These are phyloP conservation scores for Sigmodon hispidus DNA, from an alignment of 2,113 vertebrate species.

Conservation along the genomic window DNA sequence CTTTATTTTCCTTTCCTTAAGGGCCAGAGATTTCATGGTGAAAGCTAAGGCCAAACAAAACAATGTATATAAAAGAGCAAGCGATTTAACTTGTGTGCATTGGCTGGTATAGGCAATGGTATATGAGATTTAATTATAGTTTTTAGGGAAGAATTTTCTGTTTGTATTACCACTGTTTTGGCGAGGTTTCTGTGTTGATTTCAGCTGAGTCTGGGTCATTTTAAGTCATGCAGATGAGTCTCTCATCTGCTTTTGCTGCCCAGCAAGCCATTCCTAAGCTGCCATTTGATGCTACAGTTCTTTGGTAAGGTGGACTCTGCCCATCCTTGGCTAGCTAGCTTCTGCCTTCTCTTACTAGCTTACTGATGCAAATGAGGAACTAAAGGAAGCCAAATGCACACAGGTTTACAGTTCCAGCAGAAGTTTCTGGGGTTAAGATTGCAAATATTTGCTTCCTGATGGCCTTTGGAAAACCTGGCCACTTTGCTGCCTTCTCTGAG, in stretches of 20 bases:
- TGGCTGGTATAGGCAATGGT: accelerated
- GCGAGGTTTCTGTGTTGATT: neutral
- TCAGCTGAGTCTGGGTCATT: neutral
- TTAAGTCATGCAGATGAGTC: neutral
- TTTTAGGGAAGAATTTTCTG: neutral
- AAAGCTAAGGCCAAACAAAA: neutral
- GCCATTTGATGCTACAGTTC: neutral
- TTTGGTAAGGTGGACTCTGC: neutral
- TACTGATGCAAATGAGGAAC: neutral
- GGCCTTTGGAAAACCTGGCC: constrained; percentile 21
- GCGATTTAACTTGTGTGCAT: neutral
- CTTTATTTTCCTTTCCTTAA: neutral
- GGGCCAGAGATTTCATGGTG: neutral
- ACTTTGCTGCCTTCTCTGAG: neutral
- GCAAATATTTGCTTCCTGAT: constrained; percentile 15
- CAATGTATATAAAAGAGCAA: neutral
- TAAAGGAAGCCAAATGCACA: neutral
- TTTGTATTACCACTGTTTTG: neutral
- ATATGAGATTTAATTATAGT: neutral
- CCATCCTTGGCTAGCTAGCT: neutral
- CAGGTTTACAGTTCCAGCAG: accelerated
- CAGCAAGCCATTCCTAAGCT: neutral
- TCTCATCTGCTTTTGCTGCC: neutral
- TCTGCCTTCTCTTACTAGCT: neutral
- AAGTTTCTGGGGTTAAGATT: neutral